phyloP scores from a whole-genome alignment of 2,797 vertebrate genomes.

The Hydrolagus colliei region DNA sequence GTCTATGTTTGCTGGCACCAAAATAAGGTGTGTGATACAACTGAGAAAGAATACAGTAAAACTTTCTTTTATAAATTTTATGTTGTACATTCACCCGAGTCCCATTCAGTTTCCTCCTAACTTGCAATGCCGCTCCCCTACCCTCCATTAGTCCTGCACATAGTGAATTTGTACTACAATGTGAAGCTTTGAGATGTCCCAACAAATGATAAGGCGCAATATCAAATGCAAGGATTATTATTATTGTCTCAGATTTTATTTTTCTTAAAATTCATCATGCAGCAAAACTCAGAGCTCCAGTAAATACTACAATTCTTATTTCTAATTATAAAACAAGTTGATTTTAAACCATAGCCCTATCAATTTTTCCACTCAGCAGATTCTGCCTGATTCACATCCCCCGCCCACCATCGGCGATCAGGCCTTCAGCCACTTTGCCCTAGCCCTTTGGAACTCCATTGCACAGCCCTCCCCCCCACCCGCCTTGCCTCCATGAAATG shows the following conservation, averaged over 20 bases:
- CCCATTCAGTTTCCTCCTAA: too few relatives aligned
- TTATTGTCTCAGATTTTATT: not conserved
- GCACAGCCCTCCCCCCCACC: too few relatives aligned
- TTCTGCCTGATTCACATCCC: too few relatives aligned
- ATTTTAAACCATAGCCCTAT: not conserved
- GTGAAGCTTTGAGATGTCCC: too few relatives aligned
- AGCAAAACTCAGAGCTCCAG: not conserved
- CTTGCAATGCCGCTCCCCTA: too few relatives aligned
- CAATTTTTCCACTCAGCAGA: too few relatives aligned
- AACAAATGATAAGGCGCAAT: too few relatives aligned
- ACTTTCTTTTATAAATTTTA: too few relatives aligned
- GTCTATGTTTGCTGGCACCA: not conserved
- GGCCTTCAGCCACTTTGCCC: too few relatives aligned
- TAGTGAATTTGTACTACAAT: not conserved
- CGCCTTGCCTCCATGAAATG: not conserved
- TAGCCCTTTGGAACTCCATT: too few relatives aligned
- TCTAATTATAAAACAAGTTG: not conserved
- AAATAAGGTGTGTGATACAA: not conserved
- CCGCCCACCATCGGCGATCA: too few relatives aligned
- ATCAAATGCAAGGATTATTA: not conserved
- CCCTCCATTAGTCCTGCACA: constrained; percentile 42
- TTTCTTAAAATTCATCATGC: not conserved
- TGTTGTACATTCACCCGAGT: too few relatives aligned
- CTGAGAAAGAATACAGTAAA: not conserved
- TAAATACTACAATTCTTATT: not conserved